A percentile compares a stretch with the other conserved stretches of the same genome.
Evolutionary conservation across 2,113 vertebrate genomes (phyloP).

Genomic region (Cochlearius cochlearius): DNA sequence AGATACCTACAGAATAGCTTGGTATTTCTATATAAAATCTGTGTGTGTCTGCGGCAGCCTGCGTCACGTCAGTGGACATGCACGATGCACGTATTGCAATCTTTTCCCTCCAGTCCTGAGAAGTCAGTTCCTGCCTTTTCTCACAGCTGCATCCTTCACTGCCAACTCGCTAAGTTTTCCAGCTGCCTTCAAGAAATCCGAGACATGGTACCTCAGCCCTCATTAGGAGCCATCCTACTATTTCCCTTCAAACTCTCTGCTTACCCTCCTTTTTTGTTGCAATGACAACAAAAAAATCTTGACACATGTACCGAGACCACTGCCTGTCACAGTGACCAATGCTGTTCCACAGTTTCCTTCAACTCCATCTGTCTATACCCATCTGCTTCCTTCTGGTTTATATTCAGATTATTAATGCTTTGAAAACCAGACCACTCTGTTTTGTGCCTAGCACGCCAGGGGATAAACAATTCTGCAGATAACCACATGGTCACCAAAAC

Average conservation of each 20-base stretch:
- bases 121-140: neutral
- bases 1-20: neutral
- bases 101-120: neutral
- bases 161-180: neutral
- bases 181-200: neutral
- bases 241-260: neutral
- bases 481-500: neutral
- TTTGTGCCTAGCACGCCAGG: no score
- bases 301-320: neutral
- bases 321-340: neutral
- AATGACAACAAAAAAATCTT: neutral
- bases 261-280: neutral
- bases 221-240: neutral
- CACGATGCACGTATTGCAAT: fast-evolving
- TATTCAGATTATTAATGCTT: neutral
- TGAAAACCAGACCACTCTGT: neutral
- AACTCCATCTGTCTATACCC: neutral
- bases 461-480: neutral
- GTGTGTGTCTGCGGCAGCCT: neutral
- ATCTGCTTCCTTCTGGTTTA: neutral
- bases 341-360: neutral
- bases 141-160: neutral
- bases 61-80: neutral
- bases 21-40: neutral
- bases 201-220: neutral